phyloP scores from a whole-genome alignment of 2,888 invertebrate genomes.

The Campoletis raptor region DNA sequence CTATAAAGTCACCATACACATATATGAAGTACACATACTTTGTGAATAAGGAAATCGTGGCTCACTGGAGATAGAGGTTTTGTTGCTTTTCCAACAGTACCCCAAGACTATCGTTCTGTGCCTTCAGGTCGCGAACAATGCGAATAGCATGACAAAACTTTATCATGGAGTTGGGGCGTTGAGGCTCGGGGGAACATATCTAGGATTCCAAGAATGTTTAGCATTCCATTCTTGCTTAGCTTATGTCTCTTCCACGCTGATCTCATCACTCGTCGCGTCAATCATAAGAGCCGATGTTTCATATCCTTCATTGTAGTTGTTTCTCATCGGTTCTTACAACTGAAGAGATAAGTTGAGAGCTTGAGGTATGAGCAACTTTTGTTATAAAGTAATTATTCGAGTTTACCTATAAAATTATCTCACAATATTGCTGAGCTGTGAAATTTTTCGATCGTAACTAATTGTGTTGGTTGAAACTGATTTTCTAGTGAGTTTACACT shows the following conservation, averaged over 20 bases:
- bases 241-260: constrained; percentile 24
- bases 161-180: constrained; percentile 7
- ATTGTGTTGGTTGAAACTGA: not conserved
- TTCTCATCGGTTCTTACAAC: constrained; percentile 10
- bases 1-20: constrained; percentile 37
- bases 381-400: not conserved
- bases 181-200: constrained; percentile 20
- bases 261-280: not conserved
- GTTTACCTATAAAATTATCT: not conserved
- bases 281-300: constrained; percentile 1
- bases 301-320: not conserved
- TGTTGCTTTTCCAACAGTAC: constrained; percentile 1
- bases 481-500: not conserved
- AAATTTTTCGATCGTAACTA: not conserved
- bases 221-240: constrained; percentile 39
- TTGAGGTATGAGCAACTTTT: not conserved
- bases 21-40: constrained; percentile 30
- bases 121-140: constrained; percentile 39
- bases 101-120: constrained; percentile 27
- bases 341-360: not conserved
- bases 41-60: constrained; percentile 60
- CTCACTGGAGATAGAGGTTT: constrained; percentile 28
- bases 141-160: constrained; percentile 44
- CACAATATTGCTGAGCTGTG: not conserved
- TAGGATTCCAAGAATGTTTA: constrained; percentile 12